These are phyloP conservation scores for Hoplostethus atlanticus DNA, from an alignment of 2,797 vertebrate genomes.

Conservation along the genomic window DNA sequence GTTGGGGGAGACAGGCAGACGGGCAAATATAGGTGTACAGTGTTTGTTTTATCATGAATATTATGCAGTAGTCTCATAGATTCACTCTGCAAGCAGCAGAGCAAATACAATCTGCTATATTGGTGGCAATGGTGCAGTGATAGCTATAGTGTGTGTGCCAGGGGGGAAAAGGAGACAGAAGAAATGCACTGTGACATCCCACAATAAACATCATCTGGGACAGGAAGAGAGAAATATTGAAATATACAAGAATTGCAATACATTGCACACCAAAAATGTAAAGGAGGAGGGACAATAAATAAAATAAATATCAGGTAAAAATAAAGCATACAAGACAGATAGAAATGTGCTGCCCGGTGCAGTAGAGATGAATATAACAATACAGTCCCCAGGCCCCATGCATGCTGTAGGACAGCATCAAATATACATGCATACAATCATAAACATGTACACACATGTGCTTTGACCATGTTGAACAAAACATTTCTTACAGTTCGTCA, in stretches of 20 bases:
- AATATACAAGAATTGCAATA: slow-evolving; percentile 23
- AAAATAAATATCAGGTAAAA: neutral
- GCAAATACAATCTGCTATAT: slow-evolving; percentile 19
- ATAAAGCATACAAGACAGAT: slow-evolving; percentile 11
- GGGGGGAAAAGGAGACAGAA: slow-evolving; percentile 14
- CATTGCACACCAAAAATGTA: slow-evolving; percentile 8
- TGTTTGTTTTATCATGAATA: neutral
- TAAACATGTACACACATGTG: neutral
- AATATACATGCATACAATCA: neutral
- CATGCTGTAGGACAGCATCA: slow-evolving; percentile 6
- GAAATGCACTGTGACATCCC: slow-evolving; percentile 26
- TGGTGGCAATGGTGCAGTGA: slow-evolving; percentile 4
- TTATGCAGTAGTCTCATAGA: slow-evolving; percentile 4
- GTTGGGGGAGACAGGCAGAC: neutral
- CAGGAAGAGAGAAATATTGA: slow-evolving; percentile 7
- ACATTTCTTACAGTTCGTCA: neutral
- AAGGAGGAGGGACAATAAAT: neutral
- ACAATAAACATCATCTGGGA: slow-evolving; percentile 12
- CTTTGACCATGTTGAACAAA: neutral
- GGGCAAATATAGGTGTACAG: too few species aligned
- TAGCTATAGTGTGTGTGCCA: slow-evolving; percentile 6
- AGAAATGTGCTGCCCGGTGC: slow-evolving; percentile 4
- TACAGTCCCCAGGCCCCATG: neutral
- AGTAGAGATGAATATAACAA: slow-evolving; percentile 5
- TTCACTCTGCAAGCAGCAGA: slow-evolving; percentile 8